Conservation (phyloP, 35 echinoderm and acorn worm species). For the Apostichopus japonicus region DNA sequence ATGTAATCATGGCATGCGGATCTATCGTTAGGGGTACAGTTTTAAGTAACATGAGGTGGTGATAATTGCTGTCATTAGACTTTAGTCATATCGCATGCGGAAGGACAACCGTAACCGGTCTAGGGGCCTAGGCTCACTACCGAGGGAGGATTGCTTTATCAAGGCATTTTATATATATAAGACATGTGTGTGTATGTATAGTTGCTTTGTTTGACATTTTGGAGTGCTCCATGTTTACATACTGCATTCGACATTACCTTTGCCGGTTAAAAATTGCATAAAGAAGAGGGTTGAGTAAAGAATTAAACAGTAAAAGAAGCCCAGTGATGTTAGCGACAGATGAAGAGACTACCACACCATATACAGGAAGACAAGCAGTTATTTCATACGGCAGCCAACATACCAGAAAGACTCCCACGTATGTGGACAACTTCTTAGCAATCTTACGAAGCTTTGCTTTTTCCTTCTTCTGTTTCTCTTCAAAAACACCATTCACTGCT, state of each 20-base stretch:
- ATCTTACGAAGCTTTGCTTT: constrained; percentile 9
- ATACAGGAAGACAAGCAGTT: not conserved
- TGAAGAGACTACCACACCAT: not conserved
- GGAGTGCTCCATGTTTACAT: too few species aligned
- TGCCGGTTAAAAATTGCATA: constrained; percentile 28
- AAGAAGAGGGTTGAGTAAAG: constrained; percentile 39
- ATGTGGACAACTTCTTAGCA: constrained; percentile 15
- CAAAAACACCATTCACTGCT: not conserved
- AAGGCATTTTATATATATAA: too few species aligned
- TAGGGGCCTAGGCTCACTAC: too few species aligned
- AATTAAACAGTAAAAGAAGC: not conserved
- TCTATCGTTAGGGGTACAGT: too few species aligned
- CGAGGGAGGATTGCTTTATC: too few species aligned
- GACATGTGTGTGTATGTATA: too few species aligned
- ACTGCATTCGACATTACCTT: not conserved
- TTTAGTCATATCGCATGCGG: too few species aligned
- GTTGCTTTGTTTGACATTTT: too few species aligned
- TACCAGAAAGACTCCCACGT: not conserved
- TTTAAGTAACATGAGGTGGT: too few species aligned
- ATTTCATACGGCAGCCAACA: constrained; percentile 35
- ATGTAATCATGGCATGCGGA: too few species aligned
- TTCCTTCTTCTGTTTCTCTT: not conserved
- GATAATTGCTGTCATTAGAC: too few species aligned
- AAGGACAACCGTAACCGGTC: too few species aligned
- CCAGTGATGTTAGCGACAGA: not conserved